Percentiles rank a stretch among this genome's conserved stretches.
phyloP scores from a whole-genome alignment of 2,113 vertebrate species.

The Ictalurus furcatus region DNA sequence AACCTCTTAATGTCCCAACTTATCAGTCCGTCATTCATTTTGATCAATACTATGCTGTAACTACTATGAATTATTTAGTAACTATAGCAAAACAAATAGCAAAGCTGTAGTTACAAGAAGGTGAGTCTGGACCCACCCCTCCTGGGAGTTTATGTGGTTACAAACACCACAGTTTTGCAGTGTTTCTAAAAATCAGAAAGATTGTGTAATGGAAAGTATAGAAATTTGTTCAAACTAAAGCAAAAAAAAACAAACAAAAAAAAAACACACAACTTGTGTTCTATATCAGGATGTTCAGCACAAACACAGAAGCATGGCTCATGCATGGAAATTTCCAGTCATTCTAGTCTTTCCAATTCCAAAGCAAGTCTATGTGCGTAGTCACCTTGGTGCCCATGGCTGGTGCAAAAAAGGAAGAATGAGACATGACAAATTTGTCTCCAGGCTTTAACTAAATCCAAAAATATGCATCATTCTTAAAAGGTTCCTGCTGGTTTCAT shows the following conservation, averaged over 20 bases:
- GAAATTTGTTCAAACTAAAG: not conserved
- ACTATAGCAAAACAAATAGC: not conserved
- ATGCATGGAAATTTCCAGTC: conserved; percentile 44
- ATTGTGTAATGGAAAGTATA: not conserved
- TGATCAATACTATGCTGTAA: not conserved
- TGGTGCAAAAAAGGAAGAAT: conserved; percentile 66
- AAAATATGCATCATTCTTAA: conserved; percentile 56
- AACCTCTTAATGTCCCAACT: not conserved
- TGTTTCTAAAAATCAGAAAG: not conserved
- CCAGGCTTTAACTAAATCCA: conserved; percentile 59
- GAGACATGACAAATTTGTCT: conserved; percentile 62
- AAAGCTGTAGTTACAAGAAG: not conserved
- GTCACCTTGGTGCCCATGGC: conserved; percentile 37
- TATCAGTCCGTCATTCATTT: not conserved
- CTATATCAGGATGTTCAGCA: conserved; percentile 26
- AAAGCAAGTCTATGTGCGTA: conserved; percentile 7
- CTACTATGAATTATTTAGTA: not conserved
- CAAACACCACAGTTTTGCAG: not conserved
- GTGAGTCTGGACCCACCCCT: not conserved
- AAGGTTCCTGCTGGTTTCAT: conserved; percentile 51
- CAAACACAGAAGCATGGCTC: conserved; percentile 15
- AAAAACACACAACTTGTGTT: not conserved
- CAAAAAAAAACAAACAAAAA: not conserved
- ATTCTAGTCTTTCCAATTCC: conserved; percentile 27
- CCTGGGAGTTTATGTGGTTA: not conserved